Evolutionary conservation across 1,140 invertebrate species (phyloP).

Genomic region (Lepidurus apus): DNA sequence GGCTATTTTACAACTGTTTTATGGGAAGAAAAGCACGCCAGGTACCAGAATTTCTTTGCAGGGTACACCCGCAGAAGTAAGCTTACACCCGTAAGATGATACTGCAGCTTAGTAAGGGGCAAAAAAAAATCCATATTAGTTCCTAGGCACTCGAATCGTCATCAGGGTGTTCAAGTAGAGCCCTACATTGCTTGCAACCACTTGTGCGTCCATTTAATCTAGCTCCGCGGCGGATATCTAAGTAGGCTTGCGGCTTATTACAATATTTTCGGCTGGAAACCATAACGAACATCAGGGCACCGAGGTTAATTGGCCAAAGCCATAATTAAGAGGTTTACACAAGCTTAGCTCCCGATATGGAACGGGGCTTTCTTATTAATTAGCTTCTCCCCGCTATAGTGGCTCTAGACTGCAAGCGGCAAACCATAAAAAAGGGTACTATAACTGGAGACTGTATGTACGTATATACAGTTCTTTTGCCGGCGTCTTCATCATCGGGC

Average conservation of each 20-base stretch:
- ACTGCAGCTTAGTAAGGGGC: too few species aligned
- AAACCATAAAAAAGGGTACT: background rate
- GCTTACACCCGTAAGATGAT: too few species aligned
- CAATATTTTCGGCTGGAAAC: background rate
- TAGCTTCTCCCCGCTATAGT: background rate
- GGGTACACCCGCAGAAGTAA: too few species aligned
- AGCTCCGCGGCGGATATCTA: background rate
- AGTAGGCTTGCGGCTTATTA: background rate
- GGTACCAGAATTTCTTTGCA: too few species aligned
- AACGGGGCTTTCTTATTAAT: slow-evolving; percentile 16
- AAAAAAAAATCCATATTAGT: too few species aligned
- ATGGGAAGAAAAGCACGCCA: too few species aligned
- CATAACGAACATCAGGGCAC: background rate
- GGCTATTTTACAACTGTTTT: too few species aligned
- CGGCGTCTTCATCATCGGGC: background rate
- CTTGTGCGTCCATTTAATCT: background rate
- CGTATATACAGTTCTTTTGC: background rate
- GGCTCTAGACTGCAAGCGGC: background rate
- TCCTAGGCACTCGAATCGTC: too few species aligned
- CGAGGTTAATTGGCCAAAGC: slow-evolving; percentile 18
- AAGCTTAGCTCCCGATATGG: background rate
- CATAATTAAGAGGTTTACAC: slow-evolving; percentile 22
- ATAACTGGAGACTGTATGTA: background rate
- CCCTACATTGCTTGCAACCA: too few species aligned
- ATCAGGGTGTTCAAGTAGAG: too few species aligned